Base-by-base conservation (phyloP, 2,888 invertebrate genomes). In the Metopia argyrocephala region DNA sequence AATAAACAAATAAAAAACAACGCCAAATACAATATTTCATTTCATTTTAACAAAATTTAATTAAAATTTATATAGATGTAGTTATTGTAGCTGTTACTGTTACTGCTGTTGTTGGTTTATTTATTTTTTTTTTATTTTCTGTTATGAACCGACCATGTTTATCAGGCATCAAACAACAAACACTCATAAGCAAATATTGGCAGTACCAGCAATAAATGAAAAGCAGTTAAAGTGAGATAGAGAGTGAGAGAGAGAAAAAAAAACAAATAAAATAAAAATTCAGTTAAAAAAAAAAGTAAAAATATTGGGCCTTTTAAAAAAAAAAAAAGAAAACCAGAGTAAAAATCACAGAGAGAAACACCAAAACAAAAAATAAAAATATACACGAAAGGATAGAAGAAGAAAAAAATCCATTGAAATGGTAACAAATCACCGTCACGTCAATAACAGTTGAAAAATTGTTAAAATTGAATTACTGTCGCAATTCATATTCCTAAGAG, bases 391-490 rank as follows among this genome's bases (percentile, higher is more conserved):
- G 25, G 15, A 18, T 46, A 25, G n/a, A 46, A 23, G 7, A 5
- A 25, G 2, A 38, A 20, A 69, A 76, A 76, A 81, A 74, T 59
- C 79, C 79, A 83, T 66, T 82, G 83, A 82, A 84, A 83, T 83
- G 83, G 85, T 87, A 85, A 88, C 87, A 88, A 88, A 88, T 88
- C 87, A 87, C 84, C 87, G 86, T 86, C 88, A 87, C 86, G 89
- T 88, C 87, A 88, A 88, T 88, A 88, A 87, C 87, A 88, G 88
- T 87, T 88, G 87, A 88, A 88, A 88, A 88, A 88, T 88, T 88
- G 87, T 88, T 88, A 88, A 88, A 88, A 88, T 88, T 88, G 81
- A 84, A 86, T 84, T 86, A 85, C 87, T 86, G 86, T 86, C 85
- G 85, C 84, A 85, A 83, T 82, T 79, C 79, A 81, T 82, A 80